These are phyloP conservation scores for Aphelenchoides bicaudatus DNA, from an alignment of 2,888 invertebrate species.

Conservation along the genomic window DNA sequence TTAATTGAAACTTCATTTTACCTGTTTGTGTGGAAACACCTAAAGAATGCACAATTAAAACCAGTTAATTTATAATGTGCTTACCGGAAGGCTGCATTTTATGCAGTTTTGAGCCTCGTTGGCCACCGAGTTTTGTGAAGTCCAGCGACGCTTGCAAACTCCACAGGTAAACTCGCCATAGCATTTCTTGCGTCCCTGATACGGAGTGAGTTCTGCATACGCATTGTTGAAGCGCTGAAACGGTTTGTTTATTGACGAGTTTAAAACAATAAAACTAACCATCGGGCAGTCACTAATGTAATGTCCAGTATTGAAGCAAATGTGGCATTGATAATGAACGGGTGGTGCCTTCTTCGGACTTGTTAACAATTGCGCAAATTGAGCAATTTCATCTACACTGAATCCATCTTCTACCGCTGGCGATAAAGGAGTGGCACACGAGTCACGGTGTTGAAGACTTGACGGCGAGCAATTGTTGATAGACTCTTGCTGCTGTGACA, in stretches of 20 bases:
- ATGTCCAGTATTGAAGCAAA: conserved; percentile 56
- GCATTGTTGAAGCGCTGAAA: conserved; percentile 57
- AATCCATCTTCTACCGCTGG: conserved; percentile 52
- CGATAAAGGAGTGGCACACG: conserved; percentile 22
- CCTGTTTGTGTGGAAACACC: conserved; percentile 60
- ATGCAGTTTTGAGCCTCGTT: conserved; percentile 59
- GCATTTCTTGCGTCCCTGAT: conserved; percentile 60
- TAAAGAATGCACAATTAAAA: too few species aligned
- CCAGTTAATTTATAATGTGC: too few species aligned
- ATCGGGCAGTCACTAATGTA: conserved; percentile 58
- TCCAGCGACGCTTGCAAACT: conserved; percentile 48
- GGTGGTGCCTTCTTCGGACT: conserved; percentile 59
- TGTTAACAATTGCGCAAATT: conserved; percentile 55
- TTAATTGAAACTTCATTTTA: conserved; percentile 26
- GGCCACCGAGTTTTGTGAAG: conserved; percentile 56
- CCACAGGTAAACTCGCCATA: conserved; percentile 57
- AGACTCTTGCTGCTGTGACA: too few species aligned
- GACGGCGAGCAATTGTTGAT: neutral
- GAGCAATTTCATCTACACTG: conserved; percentile 52
- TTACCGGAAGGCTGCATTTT: conserved; percentile 58
- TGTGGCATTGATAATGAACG: conserved; percentile 57
- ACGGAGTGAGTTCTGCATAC: conserved; percentile 59
- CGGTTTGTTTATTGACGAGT: too few species aligned
- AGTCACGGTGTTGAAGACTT: conserved; percentile 1
- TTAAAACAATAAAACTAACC: too few species aligned